Evolutionary conservation across 2,888 invertebrate genomes (phyloP).

Genomic region (Cataglyphis albicans): DNA sequence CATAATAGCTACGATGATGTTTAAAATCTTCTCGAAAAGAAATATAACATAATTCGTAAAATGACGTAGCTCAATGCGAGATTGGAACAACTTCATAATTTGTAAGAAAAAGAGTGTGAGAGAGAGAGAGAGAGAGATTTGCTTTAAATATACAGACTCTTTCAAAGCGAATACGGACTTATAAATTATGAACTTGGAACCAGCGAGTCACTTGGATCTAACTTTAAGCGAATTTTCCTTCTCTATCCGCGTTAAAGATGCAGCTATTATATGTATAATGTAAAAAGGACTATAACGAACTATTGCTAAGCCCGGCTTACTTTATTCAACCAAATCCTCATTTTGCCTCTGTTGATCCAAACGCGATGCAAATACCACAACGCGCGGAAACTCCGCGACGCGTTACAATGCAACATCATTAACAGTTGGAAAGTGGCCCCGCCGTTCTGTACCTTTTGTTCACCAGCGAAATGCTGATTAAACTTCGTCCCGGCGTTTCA

Average conservation of each 20-base stretch:
- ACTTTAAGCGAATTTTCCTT: conserved; percentile 29
- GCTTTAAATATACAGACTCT: not conserved
- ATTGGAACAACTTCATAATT: conserved; percentile 10
- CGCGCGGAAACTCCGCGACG: conserved; percentile 14
- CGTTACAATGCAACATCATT: conserved; percentile 47
- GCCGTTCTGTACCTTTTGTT: conserved; percentile 32
- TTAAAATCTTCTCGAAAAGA: not conserved
- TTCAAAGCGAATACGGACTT: not conserved
- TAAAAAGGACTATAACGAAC: not conserved
- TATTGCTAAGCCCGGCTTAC: not conserved
- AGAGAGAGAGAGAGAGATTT: not conserved
- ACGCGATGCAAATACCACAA: conserved; percentile 7
- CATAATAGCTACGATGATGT: not conserved
- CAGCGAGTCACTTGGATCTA: conserved; percentile 8
- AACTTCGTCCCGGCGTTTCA: conserved; percentile 28
- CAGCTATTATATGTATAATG: not conserved
- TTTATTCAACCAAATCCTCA: conserved; percentile 9
- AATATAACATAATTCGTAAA: not conserved
- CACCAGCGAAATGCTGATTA: conserved; percentile 28
- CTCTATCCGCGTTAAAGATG: not conserved
- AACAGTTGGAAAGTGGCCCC: conserved; percentile 46
- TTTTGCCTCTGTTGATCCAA: conserved; percentile 12
- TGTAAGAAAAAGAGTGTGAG: not conserved
- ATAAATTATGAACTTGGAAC: conserved; percentile 7
- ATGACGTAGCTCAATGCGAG: not conserved